Percentiles rank a stretch among this genome's conserved stretches.
Conservation (phyloP, 1,140 invertebrate genomes). For the Ostrea edulis region DNA sequence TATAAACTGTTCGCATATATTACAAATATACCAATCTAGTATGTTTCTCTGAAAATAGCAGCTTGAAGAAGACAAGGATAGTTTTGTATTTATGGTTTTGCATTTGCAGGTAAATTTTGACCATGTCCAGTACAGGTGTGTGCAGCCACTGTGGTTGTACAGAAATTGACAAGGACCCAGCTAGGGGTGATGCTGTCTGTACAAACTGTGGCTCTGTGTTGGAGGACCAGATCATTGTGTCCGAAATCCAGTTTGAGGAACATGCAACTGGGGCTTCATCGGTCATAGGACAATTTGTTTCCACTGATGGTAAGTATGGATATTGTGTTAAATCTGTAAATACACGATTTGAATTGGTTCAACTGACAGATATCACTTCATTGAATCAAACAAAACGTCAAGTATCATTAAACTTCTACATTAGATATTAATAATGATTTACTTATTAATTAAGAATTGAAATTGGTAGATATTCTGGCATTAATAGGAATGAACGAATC, state of each 20-base stretch:
- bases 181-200: conserved; percentile 96
- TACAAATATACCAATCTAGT: too few species aligned
- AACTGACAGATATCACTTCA: too few species aligned
- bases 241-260: conserved; percentile 97
- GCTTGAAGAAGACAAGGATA: too few species aligned
- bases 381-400: too few species aligned
- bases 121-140: conserved; percentile 75
- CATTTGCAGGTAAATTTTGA: neutral
- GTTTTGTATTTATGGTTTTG: neutral
- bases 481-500: too few species aligned
- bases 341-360: too few species aligned
- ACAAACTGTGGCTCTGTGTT: conserved; percentile 96
- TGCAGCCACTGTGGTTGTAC: conserved; percentile 96
- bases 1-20: too few species aligned
- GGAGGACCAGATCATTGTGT: conserved; percentile 97
- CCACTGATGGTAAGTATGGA: conserved; percentile 86
- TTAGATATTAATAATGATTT: too few species aligned
- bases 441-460: too few species aligned
- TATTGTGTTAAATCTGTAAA: neutral
- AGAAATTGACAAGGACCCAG: conserved; percentile 95
- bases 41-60: too few species aligned
- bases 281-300: conserved; percentile 95
- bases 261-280: conserved; percentile 91
- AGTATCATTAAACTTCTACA: too few species aligned
- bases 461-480: too few species aligned